Evolutionary conservation across 2,888 invertebrate genomes (phyloP), one percentile per base, ranked within the genome.

Genomic region (Actias luna): DNA sequence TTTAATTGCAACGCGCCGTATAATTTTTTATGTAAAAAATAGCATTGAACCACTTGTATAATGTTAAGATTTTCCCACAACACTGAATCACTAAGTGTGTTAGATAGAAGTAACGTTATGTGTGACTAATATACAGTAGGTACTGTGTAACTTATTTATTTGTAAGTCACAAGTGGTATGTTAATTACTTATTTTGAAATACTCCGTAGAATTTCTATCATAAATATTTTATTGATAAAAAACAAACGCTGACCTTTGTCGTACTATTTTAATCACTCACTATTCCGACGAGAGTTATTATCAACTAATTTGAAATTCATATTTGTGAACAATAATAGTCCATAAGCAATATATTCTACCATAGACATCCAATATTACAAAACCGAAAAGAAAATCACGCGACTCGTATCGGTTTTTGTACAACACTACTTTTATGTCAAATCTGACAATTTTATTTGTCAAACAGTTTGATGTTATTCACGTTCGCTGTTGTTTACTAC

Each of bases 391-490:
- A 29, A 46, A 27, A 55, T 55, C 29, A 29, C 14, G 27, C 7
- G 55, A 55, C 27, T 55, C 55, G 55, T 8, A 55, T 29, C n/a
- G 46, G 29, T 55, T 55, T 55, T 29, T 27, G 1, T n/a, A 29
- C 55, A 55, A 16, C 55, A 29, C 55, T 55, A 55, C 16, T 29
- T 55, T 29, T 55, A 29, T 55, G 55, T 55, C 55, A 55, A 52
- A 29, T 55, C 3, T 29, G 27, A 29, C 55, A 55, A 27, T 55
- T 10, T 61, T 33, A 52, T 16, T 61, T 63, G 62, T 63, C 63
- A 46, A 46, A 22, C 22, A 46, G 22, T n/a, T 22, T 18, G 46
- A 39, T 16, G 18, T 18, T 22, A 8, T 10, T 25, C n/a, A 29
- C 18, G 29, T 55, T 29, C 29, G 18, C 4, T 16, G 29, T 29